Evolutionary conservation across 2,888 invertebrate species (phyloP), one percentile per base, ranked within the genome.

Genomic region (Heliconius sara): DNA sequence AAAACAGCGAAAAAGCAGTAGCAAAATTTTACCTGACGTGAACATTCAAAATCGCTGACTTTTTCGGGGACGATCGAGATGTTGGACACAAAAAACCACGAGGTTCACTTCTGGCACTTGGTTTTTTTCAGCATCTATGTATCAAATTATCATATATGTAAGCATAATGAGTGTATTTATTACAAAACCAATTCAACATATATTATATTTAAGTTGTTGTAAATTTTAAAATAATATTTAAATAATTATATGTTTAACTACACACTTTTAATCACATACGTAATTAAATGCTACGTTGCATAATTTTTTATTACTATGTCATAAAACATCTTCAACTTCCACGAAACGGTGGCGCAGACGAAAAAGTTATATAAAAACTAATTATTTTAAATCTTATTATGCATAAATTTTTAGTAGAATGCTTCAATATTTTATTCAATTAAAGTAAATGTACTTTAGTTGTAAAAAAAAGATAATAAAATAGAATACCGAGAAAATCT

Each of bases 271-370:
- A 73, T 60, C 25, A 73, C 60, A 39, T 57, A 39, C 34, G 34
- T 57, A 60, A 73, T 73, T 73, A n/a, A 73, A 60, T 60, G 57
- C 22, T 52, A 22, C n/a, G 30, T 60, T 60, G 39, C 16, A 73
- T 60, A 73, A 57, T 25, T 19, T 73, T 73, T 39, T 16, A 60
- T 73, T 73, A 73, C 60, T 73, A 60, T 73, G 73, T 73, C 57
- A 73, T 60, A 73, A 73, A 73, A 73, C 73, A 73, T 73, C 34
- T 60, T 57, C 9, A 60, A 60, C 60, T 39, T 60, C 6, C 30
- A 57, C 30, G 72, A 57, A 52, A 72, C 52, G 22, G 52, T 72
- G 12, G 72, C 52, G 57, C 10, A 22, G n/a, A 16, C 60, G 10
- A 25, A 73, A 72, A 60, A 25, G 34, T 73, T 73, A 73, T 73